These are phyloP conservation scores for Rousettus madagascariensis DNA, from an alignment of 2,797 vertebrate genomes.

Conservation along the genomic window DNA sequence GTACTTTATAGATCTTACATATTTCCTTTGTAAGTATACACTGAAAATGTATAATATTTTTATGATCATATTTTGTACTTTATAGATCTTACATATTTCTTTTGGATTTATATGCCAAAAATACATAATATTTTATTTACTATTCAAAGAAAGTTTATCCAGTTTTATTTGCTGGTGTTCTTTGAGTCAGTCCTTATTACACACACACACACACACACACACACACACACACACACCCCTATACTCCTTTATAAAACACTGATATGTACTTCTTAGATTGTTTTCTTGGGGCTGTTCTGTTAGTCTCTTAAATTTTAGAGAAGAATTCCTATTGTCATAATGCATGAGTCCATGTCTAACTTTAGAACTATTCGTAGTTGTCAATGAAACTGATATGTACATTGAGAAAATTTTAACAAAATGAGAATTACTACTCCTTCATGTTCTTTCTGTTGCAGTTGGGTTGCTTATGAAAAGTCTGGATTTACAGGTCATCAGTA, in stretches of 20 bases:
- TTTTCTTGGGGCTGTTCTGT: neutral
- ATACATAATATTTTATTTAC: neutral
- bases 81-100: too few species aligned
- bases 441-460: slow-evolving; percentile 84
- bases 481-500: slow-evolving; percentile 95
- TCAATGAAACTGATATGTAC: neutral
- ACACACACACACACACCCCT: too few species aligned
- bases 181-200: neutral
- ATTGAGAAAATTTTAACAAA: neutral
- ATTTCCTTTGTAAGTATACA: neutral
- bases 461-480: slow-evolving; percentile 93
- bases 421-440: neutral
- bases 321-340: neutral
- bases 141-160: slow-evolving; percentile 1
- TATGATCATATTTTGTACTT: too few species aligned
- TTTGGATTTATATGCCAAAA: neutral
- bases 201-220: neutral
- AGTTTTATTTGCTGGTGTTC: slow-evolving; percentile 21
- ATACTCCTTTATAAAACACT: neutral
- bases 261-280: neutral
- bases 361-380: neutral
- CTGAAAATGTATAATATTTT: neutral
- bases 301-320: neutral
- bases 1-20: neutral
- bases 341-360: neutral